Base-by-base conservation (phyloP, 92 coral and sea anemone species). In the Heteractis magnifica region DNA sequence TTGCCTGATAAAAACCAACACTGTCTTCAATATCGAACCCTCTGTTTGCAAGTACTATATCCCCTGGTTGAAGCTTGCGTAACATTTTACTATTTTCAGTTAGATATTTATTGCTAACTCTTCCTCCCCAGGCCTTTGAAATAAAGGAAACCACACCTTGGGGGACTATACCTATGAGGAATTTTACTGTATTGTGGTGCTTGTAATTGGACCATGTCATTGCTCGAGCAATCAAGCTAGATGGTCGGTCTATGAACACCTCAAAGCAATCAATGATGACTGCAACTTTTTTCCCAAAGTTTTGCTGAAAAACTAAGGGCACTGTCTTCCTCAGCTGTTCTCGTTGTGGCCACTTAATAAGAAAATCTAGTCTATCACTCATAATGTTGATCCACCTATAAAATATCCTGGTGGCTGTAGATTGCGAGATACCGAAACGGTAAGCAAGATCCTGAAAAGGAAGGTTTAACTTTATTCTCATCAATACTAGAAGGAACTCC, bases 111-210 rank as follows among this genome's bases (percentile, higher is more conserved):
- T 83, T 81, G 76, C 81, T 83, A 74, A 71, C 87, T 59, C 87
- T 83, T n/a, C 87, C 87, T 74, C 87, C 87, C 87, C 87, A 83
- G 15, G 81, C 87, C 72, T 84, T 88, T 4, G 88, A 88, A 52
- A 88, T 79, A 79, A 83, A 88, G 8, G 88, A 78, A 44, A 84
- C 65, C 12, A 55, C 59, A 15, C 91, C 88, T 84, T 88, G 85
- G 15, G 88, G 91, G 50, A 88, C 74, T 10, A 88, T 88, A 16
- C 91, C 88, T n/a, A 88, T 84, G 5, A 84, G 49, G 34, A 78
- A 84, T 44, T 88, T 88, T 15, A 88, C 72, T n/a, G n/a, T n/a
- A n/a, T n/a, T n/a, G n/a, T n/a, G n/a, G n/a, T n/a, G n/a, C n/a
- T n/a, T n/a, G n/a, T 88, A 88, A 49, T 75, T 75, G 1, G 79